Conservation (phyloP, 2,797 vertebrate genomes). For the Hippoglossus hippoglossus region DNA sequence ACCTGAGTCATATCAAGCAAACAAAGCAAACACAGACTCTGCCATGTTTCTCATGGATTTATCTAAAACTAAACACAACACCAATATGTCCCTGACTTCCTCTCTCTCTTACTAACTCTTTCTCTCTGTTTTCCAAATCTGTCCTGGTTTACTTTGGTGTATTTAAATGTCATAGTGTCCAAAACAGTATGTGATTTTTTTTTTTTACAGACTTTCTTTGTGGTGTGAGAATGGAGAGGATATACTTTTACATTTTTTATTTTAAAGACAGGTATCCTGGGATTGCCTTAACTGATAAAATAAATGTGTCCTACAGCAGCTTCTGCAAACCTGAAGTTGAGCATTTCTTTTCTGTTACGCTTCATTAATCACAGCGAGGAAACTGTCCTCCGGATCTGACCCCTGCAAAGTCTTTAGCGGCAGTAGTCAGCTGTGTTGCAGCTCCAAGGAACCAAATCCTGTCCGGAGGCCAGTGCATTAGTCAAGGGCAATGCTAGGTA, state of each 20-base stretch:
- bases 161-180: no score
- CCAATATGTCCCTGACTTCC: background rate
- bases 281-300: background rate
- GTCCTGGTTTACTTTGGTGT: no score
- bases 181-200: no score
- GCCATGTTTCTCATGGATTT: background rate
- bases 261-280: no score
- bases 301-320: background rate
- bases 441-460: constrained; percentile 21
- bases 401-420: constrained; percentile 24
- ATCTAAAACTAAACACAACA: constrained; percentile 7
- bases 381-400: constrained; percentile 36
- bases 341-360: constrained; percentile 18
- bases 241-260: no score
- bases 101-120: no score
- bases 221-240: no score
- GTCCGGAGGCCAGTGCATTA: background rate
- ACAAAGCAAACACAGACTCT: constrained; percentile 4
- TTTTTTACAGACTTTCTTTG: no score
- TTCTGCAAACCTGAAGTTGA: constrained; percentile 24
- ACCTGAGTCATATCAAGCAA: background rate
- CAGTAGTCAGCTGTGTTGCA: constrained; percentile 14
- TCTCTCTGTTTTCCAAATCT: no score
- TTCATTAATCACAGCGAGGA: constrained; percentile 36
- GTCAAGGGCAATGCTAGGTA: constrained; percentile 15